Base-by-base conservation (phyloP, 2,888 invertebrate species). In the Bruchidius siliquastri region DNA sequence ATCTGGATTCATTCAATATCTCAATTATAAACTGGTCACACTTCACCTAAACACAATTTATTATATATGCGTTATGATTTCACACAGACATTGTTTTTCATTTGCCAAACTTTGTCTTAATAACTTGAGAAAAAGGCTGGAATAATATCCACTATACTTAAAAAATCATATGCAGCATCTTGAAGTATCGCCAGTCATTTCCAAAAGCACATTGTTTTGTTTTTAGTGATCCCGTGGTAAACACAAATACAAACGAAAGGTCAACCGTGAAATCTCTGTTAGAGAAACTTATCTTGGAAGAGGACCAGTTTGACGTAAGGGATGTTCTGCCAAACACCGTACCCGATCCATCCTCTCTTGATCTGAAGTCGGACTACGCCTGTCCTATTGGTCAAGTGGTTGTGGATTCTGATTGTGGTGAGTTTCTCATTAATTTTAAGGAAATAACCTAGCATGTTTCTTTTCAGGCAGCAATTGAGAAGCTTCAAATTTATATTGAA, bases 311-410 rank as follows among this genome's bases (percentile, higher is more conserved):
- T 84, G 96, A 96, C 82, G 97, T 97, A 2, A 91, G 94, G 82
- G 96, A 95, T 83, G 96, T 96, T 82, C 88, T 97, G 72, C 98
- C 98, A 20, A 98, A 97, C 83, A 98, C 97, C 0, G 93, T 96
- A 0, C 96, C 97, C 0, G 97, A 98, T 87, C 95, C 97, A 74
- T 94, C 96, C 13, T 96, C 96, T 1, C 88, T 98, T 74, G 87
- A 90, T 22, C 88, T 98, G n/a, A 91, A 93, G 77, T 96, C 97
- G 0, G 96, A 96, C 85, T 97, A 96, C 83, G 95, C 96, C 72
- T 99, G 98, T 83, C 95, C 96, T 0, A 90, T 92, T 80, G 98
- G 98, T 72, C 96, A 97, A 88, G 98, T 98, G 26, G 96, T 97
- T 0, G 94, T 96, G 90, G 94, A 95, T 69, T 96, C 96, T 73